These are phyloP conservation scores for Drosophila pandora DNA, from an alignment of 1,140 invertebrate species.

Conservation along the genomic window DNA sequence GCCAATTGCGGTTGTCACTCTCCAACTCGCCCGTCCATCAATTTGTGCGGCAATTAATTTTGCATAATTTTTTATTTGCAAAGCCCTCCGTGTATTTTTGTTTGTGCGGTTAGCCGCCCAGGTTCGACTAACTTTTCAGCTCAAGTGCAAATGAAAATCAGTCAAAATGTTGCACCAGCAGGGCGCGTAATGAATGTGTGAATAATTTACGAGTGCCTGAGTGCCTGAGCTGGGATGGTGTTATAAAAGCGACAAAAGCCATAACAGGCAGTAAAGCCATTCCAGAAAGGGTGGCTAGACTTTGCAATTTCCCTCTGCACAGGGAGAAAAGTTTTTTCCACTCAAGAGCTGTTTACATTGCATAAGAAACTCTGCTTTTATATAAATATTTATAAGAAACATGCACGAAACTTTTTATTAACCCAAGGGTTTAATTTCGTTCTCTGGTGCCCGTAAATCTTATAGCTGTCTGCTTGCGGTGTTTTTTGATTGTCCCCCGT, in stretches of 20 bases:
- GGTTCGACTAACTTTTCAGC: conserved; percentile 34
- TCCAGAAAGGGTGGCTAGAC: conserved; percentile 14
- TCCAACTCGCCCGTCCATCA: conserved; percentile 14
- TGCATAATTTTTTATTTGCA: conserved; percentile 57
- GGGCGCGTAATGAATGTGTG: conserved; percentile 70
- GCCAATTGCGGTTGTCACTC: conserved; percentile 63
- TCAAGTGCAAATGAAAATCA: conserved; percentile 66
- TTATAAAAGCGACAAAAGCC: conserved; percentile 48
- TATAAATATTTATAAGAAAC: neutral
- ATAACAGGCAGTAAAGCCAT: conserved; percentile 25
- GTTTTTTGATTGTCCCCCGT: conserved; percentile 36
- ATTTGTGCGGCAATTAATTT: conserved; percentile 69
- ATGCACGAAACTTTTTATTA: neutral
- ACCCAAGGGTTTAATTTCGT: neutral
- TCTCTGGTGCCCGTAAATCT: neutral
- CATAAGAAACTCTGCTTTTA: too few species aligned
- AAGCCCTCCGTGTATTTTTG: conserved; percentile 28
- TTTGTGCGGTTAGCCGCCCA: conserved; percentile 35
- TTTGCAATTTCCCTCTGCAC: conserved; percentile 11
- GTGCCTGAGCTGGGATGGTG: conserved; percentile 16
- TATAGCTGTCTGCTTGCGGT: conserved; percentile 13
- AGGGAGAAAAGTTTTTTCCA: conserved; percentile 3
- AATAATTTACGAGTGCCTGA: conserved; percentile 64
- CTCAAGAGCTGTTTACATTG: neutral
- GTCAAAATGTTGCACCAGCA: conserved; percentile 45